Evolutionary conservation across 2,113 vertebrate genomes (phyloP).

Genomic region (Siphamia tubifer): DNA sequence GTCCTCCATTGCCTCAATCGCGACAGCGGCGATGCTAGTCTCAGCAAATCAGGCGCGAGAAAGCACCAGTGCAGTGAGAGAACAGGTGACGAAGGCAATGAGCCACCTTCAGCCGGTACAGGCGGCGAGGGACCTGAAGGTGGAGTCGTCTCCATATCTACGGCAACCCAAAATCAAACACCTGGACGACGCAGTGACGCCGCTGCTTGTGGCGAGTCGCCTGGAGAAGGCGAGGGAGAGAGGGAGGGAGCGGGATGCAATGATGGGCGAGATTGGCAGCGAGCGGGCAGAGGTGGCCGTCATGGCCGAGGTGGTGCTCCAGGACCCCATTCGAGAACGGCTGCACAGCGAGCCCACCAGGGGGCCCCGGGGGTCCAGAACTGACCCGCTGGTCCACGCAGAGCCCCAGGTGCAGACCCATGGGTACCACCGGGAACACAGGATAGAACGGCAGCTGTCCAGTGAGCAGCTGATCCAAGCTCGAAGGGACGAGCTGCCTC

Average conservation of each 20-base stretch:
- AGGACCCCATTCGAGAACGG: slow-evolving; percentile 68
- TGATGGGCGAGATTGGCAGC: slow-evolving; percentile 51
- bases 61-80: slow-evolving; percentile 16
- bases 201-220: slow-evolving; percentile 60
- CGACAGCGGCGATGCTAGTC: slow-evolving; percentile 66
- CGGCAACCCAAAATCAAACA: slow-evolving; percentile 85
- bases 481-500: slow-evolving; percentile 77
- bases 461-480: slow-evolving; percentile 82
- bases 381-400: slow-evolving; percentile 55
- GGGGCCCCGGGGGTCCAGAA: slow-evolving; percentile 56
- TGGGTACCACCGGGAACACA: slow-evolving; percentile 34
- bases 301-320: slow-evolving; percentile 80
- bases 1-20: slow-evolving; percentile 65
- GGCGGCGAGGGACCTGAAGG: slow-evolving; percentile 45
- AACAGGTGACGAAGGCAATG: slow-evolving; percentile 29
- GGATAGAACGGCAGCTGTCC: slow-evolving; percentile 71
- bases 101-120: slow-evolving; percentile 47
- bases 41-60: slow-evolving; percentile 68
- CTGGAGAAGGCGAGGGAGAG: slow-evolving; percentile 65
- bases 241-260: slow-evolving; percentile 56
- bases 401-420: slow-evolving; percentile 74
- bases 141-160: slow-evolving; percentile 76
- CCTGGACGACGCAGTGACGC: slow-evolving; percentile 78
- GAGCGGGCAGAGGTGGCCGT: slow-evolving; percentile 71
- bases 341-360: slow-evolving; percentile 70